Evolutionary conservation across 1,140 invertebrate genomes (phyloP).

Genomic region (Microplitis mediator): DNA sequence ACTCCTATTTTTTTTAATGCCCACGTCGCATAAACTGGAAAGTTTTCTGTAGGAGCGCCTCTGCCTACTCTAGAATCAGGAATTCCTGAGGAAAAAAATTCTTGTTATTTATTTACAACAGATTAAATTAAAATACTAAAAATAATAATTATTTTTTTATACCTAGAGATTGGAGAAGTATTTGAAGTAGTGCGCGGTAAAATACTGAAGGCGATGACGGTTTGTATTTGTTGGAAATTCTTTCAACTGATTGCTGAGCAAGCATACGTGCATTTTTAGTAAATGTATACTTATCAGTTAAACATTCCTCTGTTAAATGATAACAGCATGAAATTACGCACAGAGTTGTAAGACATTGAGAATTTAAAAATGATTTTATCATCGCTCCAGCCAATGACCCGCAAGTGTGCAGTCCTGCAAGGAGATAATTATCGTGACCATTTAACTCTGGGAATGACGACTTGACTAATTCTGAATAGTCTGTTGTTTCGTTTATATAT

Average conservation of each 20-base stretch:
- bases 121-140: too few species aligned
- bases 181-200: slow-evolving; percentile 77
- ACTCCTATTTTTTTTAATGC: slow-evolving; percentile 66
- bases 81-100: slow-evolving; percentile 46
- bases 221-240: slow-evolving; percentile 66
- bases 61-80: slow-evolving; percentile 61
- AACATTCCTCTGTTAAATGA: slow-evolving; percentile 77
- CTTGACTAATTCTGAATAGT: slow-evolving; percentile 61
- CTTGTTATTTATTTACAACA: too few species aligned
- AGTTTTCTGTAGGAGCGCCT: slow-evolving; percentile 62
- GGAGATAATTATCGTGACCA: slow-evolving; percentile 56
- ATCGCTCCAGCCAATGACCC: slow-evolving; percentile 80
- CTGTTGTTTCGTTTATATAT: slow-evolving; percentile 55
- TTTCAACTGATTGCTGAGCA: slow-evolving; percentile 76
- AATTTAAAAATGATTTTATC: slow-evolving; percentile 73
- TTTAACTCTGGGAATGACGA: slow-evolving; percentile 57
- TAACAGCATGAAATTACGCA: slow-evolving; percentile 92
- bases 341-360: slow-evolving; percentile 65
- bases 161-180: slow-evolving; percentile 61
- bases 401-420: slow-evolving; percentile 88
- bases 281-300: slow-evolving; percentile 62
- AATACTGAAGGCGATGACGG: slow-evolving; percentile 69
- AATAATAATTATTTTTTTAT: slow-evolving; percentile 22
- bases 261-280: slow-evolving; percentile 83
- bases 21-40: slow-evolving; percentile 68